Base-by-base conservation (phyloP, 2,113 vertebrate genomes). In the Eubucco bourcierii region DNA sequence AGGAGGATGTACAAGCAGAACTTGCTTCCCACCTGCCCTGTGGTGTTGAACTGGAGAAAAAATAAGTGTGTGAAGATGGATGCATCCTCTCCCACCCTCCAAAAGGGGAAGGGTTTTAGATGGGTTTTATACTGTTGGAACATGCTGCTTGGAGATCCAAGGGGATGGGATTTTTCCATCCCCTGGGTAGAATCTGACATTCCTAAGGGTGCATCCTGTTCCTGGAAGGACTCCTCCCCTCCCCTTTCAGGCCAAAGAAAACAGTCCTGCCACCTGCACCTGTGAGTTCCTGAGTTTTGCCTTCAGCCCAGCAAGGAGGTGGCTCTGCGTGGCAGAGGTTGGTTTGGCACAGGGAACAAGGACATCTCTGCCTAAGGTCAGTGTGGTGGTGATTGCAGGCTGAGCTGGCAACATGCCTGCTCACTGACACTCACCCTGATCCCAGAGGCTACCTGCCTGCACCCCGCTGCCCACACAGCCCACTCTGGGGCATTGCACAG, bases 11-110 rank as follows among this genome's bases (percentile, higher is more conserved):
- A 61, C 0, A 4, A 12, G 39, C 29, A 39, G 44, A 5, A 7
- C 27, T 15, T 8, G 19, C 29, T 77, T 90, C 68, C 41, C 68
- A 34, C 75, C 58, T 66, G 50, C 39, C 58, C 39, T 29, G 28
- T 0, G 1, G 10, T 1, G 2, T 14, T 4, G 44, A 44, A 29
- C 15, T 0, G 0, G 24, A 77, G 27, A 6, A 52, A 55, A 64
- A 20, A 20, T 6, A 2, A 0, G 0, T 2, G 31, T 0, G 0
- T 14, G 50, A 66, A 56, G 15, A 41, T 4, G 5, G 21, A 50
- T 18, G 2, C 29, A 31, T 29, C 64, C 28, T 67, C 37, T 60
- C 64, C 47, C 37, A 11, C 8, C 24, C 68, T 7, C 10, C 2
- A 1, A 34, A 70, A 24, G 60, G 15, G 8, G 14, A 1, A 7